Evolutionary conservation across 2,797 vertebrate genomes (phyloP).

Genomic region (Amblyraja radiata): DNA sequence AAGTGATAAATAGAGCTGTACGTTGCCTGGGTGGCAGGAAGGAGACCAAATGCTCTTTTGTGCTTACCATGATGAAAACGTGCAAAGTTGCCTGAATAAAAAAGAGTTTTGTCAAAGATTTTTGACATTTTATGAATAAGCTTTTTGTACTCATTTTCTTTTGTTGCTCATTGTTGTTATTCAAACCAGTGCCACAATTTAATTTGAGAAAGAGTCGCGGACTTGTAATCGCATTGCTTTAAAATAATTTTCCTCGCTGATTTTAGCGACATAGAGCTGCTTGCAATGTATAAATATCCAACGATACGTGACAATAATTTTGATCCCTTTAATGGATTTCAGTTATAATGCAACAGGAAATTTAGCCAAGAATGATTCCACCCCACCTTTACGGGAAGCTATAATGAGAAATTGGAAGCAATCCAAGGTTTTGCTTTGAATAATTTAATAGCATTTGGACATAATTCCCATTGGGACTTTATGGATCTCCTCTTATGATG

Average conservation of each 20-base stretch:
- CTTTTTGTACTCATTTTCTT: background rate
- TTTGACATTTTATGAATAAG: constrained; percentile 8
- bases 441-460: background rate
- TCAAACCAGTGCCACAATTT: background rate
- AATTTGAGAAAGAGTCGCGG: background rate
- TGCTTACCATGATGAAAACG: background rate
- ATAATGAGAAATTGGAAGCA: background rate
- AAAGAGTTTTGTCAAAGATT: background rate
- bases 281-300: background rate
- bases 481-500: background rate
- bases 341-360: background rate
- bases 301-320: background rate
- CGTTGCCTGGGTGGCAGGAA: background rate
- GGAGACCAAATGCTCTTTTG: constrained; percentile 18
- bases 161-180: background rate
- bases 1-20: constrained; percentile 27
- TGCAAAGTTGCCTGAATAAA: constrained; percentile 8
- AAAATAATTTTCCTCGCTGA: background rate
- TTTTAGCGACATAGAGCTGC: background rate
- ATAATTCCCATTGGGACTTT: background rate
- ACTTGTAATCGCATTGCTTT: background rate
- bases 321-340: background rate
- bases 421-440: background rate
- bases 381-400: background rate
- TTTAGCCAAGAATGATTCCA: background rate